Evolutionary conservation across 53 echinoderm and acorn worm species (phyloP).

Genomic region (Temnopleurus reevesii): DNA sequence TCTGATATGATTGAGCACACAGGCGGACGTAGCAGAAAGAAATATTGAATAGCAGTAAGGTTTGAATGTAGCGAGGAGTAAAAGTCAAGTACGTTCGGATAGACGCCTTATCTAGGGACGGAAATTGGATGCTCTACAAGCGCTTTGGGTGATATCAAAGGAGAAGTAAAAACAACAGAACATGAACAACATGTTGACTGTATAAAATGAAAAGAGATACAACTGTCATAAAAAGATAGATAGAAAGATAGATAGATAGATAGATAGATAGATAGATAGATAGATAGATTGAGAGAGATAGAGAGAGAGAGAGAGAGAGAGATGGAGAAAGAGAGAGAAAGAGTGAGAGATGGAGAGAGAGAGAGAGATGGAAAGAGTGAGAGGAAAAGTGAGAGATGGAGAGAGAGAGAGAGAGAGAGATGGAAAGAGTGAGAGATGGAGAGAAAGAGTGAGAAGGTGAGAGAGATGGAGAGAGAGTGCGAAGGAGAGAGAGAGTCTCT

Average conservation of each 20-base stretch:
- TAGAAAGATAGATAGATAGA: background rate
- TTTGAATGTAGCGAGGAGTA: background rate
- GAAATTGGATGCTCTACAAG: background rate
- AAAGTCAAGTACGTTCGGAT: background rate
- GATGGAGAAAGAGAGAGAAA: background rate
- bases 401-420: too few species aligned
- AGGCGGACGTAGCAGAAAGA: too few species aligned
- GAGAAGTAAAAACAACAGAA: background rate
- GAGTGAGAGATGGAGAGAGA: background rate
- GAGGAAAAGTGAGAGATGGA: background rate
- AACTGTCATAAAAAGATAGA: background rate
- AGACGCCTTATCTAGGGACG: background rate
- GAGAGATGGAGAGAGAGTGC: too few species aligned
- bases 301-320: background rate
- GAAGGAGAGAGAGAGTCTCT: too few species aligned
- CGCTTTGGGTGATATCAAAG: background rate
- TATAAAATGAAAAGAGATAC: background rate
- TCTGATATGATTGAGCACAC: too few species aligned
- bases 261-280: background rate
- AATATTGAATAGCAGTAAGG: too few species aligned
- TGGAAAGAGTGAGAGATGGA: too few species aligned
- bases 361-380: background rate
- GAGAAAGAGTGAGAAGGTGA: too few species aligned
- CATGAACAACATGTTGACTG: background rate
- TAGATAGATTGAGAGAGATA: background rate